These are phyloP conservation scores for Dryobotodes eremita DNA, from an alignment of 2,888 invertebrate genomes.

Conservation along the genomic window DNA sequence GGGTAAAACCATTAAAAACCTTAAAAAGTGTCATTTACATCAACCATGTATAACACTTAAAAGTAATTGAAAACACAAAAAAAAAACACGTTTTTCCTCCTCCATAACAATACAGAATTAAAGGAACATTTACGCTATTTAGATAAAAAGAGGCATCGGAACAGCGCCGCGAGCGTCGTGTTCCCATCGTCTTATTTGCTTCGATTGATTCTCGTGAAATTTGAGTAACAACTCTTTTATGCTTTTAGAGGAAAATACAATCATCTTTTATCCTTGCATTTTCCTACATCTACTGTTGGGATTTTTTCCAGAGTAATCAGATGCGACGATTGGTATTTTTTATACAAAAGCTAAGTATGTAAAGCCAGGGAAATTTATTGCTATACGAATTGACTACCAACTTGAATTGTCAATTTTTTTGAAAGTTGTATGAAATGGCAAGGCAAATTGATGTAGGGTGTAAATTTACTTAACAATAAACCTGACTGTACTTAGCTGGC, in stretches of 20 bases:
- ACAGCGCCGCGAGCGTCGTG: slow-evolving; percentile 45
- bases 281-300: background rate
- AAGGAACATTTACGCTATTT: slow-evolving; percentile 55
- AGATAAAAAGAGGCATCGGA: slow-evolving; percentile 56
- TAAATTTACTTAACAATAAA: background rate
- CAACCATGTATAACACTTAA: slow-evolving; percentile 3
- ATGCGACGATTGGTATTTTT: background rate
- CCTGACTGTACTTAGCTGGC: background rate
- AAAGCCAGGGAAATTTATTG: background rate
- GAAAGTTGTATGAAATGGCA: background rate
- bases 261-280: slow-evolving; percentile 6
- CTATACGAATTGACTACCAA: background rate
- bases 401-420: background rate
- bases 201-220: slow-evolving; percentile 50
- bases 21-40: background rate
- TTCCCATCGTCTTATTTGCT: slow-evolving; percentile 50
- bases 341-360: background rate
- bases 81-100: slow-evolving; percentile 33
- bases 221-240: slow-evolving; percentile 41
- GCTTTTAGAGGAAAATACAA: slow-evolving; percentile 8
- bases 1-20: background rate
- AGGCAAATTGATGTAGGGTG: background rate
- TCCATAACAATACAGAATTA: slow-evolving; percentile 48
- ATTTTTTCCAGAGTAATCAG: background rate
- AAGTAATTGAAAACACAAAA: slow-evolving; percentile 23